Conservation (phyloP, 2,113 vertebrate species). For the Hydrochoerus hydrochaeris region DNA sequence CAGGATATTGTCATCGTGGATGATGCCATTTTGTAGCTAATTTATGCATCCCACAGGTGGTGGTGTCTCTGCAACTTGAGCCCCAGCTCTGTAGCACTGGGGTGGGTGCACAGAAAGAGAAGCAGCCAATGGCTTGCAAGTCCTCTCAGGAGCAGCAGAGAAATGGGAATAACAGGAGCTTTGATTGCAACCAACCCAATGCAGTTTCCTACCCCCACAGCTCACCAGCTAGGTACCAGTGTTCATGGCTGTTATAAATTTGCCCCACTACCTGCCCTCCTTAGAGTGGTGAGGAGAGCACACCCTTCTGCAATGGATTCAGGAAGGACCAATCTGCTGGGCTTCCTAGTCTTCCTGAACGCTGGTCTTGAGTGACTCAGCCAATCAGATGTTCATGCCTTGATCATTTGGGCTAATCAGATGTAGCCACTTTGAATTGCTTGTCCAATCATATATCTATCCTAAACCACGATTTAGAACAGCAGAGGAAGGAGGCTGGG, state of each 20-base stretch:
- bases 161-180: accelerated
- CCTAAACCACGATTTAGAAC: neutral
- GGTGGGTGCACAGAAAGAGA: no score
- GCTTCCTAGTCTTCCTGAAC: neutral
- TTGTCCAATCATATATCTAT: neutral
- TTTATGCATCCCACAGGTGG: neutral
- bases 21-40: neutral
- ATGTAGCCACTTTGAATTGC: neutral
- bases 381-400: neutral
- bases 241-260: accelerated
- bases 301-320: accelerated
- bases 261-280: neutral
- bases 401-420: neutral
- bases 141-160: neutral
- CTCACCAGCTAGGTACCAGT: accelerated
- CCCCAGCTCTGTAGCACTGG: accelerated
- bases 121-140: accelerated
- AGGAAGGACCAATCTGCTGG: accelerated
- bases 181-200: accelerated
- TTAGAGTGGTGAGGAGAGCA: no score
- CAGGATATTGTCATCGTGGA: accelerated
- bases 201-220: accelerated
- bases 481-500: neutral
- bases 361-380: accelerated
- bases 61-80: neutral